These are phyloP conservation scores for Apoderus coryli DNA, from an alignment of 2,888 invertebrate genomes.

Conservation along the genomic window DNA sequence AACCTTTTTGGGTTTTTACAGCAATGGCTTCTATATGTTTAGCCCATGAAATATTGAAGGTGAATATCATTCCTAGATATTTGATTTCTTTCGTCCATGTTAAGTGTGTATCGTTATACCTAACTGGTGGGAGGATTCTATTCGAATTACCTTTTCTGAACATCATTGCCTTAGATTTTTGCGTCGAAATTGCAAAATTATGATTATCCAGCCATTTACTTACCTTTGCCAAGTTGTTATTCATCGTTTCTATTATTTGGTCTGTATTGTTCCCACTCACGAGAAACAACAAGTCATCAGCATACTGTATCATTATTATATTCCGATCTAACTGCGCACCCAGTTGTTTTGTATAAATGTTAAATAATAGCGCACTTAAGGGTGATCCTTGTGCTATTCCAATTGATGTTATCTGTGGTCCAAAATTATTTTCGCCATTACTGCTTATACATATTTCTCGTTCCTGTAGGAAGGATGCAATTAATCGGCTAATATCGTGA, in stretches of 20 bases:
- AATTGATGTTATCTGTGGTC: neutral
- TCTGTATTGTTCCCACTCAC: neutral
- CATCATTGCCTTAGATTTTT: constrained; percentile 9
- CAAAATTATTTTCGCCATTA: neutral
- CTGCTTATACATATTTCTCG: neutral
- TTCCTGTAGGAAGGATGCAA: neutral
- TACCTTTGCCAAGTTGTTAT: constrained; percentile 4
- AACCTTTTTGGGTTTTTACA: constrained; percentile 7
- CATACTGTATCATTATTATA: constrained; percentile 10
- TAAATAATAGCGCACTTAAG: constrained; percentile 9
- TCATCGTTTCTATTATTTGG: constrained; percentile 7
- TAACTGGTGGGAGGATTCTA: neutral
- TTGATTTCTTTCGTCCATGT: constrained; percentile 7
- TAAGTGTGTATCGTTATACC: constrained; percentile 1
- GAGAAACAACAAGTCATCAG: constrained; percentile 9
- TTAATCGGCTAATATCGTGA: neutral
- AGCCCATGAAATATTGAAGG: constrained; percentile 4
- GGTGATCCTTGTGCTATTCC: constrained; percentile 8
- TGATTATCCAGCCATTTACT: constrained; percentile 8
- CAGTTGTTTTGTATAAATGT: constrained; percentile 7
- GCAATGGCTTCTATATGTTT: constrained; percentile 2
- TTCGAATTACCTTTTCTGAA: constrained; percentile 8
- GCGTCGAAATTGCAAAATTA: constrained; percentile 5
- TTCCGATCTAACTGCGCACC: constrained; percentile 2
- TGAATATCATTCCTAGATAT: constrained; percentile 9